Conservation (phyloP, 2,888 invertebrate species). For the Coremacera marginata region DNA sequence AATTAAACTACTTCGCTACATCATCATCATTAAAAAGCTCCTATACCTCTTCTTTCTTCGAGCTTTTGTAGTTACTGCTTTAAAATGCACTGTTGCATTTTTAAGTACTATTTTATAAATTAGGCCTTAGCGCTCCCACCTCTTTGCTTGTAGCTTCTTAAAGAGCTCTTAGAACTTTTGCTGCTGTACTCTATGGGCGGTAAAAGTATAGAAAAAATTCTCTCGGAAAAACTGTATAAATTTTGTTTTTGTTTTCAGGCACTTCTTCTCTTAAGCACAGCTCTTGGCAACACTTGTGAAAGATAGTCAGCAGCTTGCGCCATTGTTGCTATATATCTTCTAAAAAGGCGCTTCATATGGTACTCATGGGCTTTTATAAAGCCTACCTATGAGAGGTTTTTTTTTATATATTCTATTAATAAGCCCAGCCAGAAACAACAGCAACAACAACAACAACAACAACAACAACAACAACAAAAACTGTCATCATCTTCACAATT, state of each 20-base stretch:
- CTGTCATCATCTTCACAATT: constrained; percentile 34
- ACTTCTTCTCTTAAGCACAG: background rate
- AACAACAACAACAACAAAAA: background rate
- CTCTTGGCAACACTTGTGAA: constrained; percentile 5
- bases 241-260: background rate
- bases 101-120: background rate
- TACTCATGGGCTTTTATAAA: background rate
- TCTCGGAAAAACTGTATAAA: no score
- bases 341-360: constrained; percentile 14
- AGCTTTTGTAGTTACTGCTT: background rate
- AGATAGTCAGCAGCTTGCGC: background rate
- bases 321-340: constrained; percentile 5
- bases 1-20: constrained; percentile 25
- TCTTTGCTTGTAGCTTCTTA: background rate
- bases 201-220: no score
- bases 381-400: background rate
- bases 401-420: constrained; percentile 2
- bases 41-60: background rate
- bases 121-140: background rate
- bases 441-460: no score
- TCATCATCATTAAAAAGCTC: background rate
- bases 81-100: background rate
- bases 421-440: background rate
- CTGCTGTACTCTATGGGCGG: no score
- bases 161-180: background rate